phyloP scores from a whole-genome alignment of 2,797 vertebrate genomes.

The Ctenochaetus hawaiiensis region DNA sequence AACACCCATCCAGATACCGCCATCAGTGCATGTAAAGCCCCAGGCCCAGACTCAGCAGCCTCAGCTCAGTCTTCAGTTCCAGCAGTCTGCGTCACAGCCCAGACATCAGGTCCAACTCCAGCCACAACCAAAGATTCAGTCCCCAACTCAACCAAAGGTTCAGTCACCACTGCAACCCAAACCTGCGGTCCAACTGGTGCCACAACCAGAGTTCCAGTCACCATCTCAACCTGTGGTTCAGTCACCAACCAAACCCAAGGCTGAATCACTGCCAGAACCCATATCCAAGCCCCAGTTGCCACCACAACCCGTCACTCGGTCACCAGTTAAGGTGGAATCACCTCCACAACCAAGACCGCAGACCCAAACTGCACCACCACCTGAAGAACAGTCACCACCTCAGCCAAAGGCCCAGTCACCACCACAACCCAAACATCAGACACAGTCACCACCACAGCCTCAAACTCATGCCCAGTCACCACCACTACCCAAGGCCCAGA shows the following conservation, averaged over 20 bases:
- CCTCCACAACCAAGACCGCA: slow-evolving; percentile 8
- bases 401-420: slow-evolving; percentile 10
- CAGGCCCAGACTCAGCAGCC: slow-evolving; percentile 19
- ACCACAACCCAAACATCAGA: not conserved
- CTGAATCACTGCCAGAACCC: slow-evolving; percentile 2
- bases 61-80: slow-evolving; percentile 39
- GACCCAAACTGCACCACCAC: slow-evolving; percentile 1
- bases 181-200: not conserved
- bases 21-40: slow-evolving; percentile 10
- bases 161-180: slow-evolving; percentile 13
- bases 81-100: slow-evolving; percentile 40
- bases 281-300: not conserved
- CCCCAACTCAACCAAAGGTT: slow-evolving; percentile 23
- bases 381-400: slow-evolving; percentile 18
- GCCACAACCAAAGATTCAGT: slow-evolving; percentile 8
- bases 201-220: slow-evolving; percentile 18
- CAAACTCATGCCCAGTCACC: slow-evolving; percentile 37
- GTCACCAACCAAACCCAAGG: not conserved
- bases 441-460: slow-evolving; percentile 14
- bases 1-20: slow-evolving; percentile 44
- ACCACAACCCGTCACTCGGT: slow-evolving; percentile 13
- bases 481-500: slow-evolving; percentile 4
- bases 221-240: slow-evolving; percentile 15
- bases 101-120: slow-evolving; percentile 40
- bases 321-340: slow-evolving; percentile 4